Evolutionary conservation across 64 coral and sea anemone genomes (phyloP).

Genomic region (Porites australiensis): DNA sequence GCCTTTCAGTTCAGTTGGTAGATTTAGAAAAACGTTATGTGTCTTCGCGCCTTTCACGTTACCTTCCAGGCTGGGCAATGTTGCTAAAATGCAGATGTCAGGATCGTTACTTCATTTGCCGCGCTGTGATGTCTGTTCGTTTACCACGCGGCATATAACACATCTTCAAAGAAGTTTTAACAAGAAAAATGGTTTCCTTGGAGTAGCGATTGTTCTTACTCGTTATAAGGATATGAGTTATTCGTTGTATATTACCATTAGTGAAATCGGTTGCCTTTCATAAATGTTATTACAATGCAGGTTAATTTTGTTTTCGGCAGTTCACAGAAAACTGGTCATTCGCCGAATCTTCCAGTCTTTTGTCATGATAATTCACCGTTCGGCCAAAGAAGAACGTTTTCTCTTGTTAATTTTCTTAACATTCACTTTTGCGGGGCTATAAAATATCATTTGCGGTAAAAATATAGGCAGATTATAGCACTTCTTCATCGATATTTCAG

Average conservation of each 20-base stretch:
- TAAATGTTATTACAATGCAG: not conserved
- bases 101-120: no score
- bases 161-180: not conserved
- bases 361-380: not conserved
- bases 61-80: no score
- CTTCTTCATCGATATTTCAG: no score
- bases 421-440: not conserved
- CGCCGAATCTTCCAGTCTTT: not conserved
- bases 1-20: not conserved
- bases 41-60: not conserved
- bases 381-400: not conserved
- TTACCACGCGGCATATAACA: not conserved
- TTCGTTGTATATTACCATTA: not conserved
- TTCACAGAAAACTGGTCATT: not conserved
- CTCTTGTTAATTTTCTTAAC: not conserved
- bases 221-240: not conserved
- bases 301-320: not conserved
- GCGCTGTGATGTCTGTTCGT: not conserved
- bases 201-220: not conserved
- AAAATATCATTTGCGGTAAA: no score
- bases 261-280: not conserved
- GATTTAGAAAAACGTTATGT: not conserved
- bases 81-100: no score
- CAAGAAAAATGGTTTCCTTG: constrained; percentile 6
- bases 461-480: no score